phyloP scores from a whole-genome alignment of 1,140 invertebrate genomes.

The Mizuhopecten yessoensis region DNA sequence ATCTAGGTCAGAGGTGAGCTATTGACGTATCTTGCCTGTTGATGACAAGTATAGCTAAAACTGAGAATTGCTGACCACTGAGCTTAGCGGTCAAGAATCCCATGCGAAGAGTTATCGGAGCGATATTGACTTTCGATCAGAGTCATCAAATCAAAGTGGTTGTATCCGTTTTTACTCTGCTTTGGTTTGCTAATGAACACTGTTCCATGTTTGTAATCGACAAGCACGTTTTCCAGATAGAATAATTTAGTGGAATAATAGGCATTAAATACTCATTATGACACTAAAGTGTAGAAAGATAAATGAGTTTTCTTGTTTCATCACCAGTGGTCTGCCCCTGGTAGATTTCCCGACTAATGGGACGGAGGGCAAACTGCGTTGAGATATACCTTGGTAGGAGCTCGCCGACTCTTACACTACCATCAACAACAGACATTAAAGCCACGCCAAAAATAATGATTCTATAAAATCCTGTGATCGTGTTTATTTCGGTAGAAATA shows the following conservation, averaged over 20 bases:
- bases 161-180: neutral
- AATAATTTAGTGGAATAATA: neutral
- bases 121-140: slow-evolving; percentile 3
- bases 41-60: too few species aligned
- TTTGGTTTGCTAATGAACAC: slow-evolving; percentile 12
- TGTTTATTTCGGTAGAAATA: neutral
- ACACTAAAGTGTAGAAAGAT: neutral
- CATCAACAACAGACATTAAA: neutral
- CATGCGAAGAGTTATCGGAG: neutral
- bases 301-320: slow-evolving; percentile 11
- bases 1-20: too few species aligned
- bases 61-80: neutral
- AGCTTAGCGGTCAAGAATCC: neutral
- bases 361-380: neutral
- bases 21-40: too few species aligned
- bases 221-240: neutral
- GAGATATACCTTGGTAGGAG: neutral
- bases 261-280: slow-evolving; percentile 20
- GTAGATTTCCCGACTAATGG: neutral
- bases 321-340: neutral
- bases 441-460: neutral
- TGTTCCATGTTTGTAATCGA: neutral
- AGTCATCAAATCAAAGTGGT: neutral
- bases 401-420: neutral
- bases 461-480: too few species aligned